Evolutionary conservation across 2,797 vertebrate genomes (phyloP), one percentile per base, ranked within the genome.

Genomic region (Anabacerthia variegaticeps): DNA sequence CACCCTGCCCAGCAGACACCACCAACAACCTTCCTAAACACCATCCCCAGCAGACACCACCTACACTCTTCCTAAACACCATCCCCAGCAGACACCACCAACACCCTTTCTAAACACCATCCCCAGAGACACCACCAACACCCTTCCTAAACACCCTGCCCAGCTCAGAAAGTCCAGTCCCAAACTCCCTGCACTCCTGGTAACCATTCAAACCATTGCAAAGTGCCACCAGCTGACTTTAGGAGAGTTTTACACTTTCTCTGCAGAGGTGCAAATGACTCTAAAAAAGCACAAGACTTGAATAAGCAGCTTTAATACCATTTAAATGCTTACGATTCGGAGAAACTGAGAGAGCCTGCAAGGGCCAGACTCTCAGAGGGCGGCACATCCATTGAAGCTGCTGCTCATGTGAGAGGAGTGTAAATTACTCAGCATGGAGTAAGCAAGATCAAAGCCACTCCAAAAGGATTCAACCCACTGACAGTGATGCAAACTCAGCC

Each of bases 371-470:
- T 87, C 86, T 85, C 86, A 49, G 74, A 85, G 77, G 83, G 90
- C 11, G 9, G 74, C 66, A 67, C 9, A 87, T 52, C 87, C 96
- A 73, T 4, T 58, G 89, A 92, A 83, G 85, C 73, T 93, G 63
- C 71, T 72, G 88, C 92, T 88, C 72, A 5, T 63, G 68, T 88
- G 91, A 95, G 89, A 89, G 51, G 84, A 92, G 89, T 55, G 84
- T 51, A 88, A 85, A 92, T 95, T 87, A 94, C 92, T 95, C 90
- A 92, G 77, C 65, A 61, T 0, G 2, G 66, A 91, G 81, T 58
- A 94, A 89, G 86, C 58, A 28, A 90, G 82, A 94, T 88, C 82
- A 93, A 91, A 97, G 85, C 61, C 30, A 19, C 82, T 54, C 67
- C 12, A 24, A 44, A 79, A 90, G 82, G 85, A 95, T 76, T 89